Conservation (phyloP, 2,113 vertebrate genomes). For the Maccullochella peelii region DNA sequence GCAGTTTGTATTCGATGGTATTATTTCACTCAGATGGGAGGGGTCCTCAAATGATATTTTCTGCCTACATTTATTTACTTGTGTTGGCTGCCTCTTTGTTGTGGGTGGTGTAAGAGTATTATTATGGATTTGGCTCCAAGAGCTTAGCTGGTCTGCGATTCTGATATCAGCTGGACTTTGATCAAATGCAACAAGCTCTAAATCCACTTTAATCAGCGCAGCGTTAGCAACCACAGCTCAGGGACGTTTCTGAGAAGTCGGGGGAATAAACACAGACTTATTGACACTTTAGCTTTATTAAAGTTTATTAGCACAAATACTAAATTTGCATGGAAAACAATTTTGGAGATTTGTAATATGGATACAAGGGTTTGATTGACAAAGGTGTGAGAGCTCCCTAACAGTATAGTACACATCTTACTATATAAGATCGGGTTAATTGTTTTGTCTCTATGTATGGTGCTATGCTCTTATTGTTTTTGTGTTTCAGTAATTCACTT, state of each 20-base stretch:
- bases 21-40: slow-evolving; percentile 64
- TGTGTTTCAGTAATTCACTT: neutral
- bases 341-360: slow-evolving; percentile 36
- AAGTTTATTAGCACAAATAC: neutral
- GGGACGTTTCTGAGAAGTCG: slow-evolving; percentile 27
- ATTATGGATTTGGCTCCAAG: slow-evolving; percentile 71
- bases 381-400: neutral
- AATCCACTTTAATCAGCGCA: slow-evolving; percentile 77
- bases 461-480: neutral
- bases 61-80: slow-evolving; percentile 66
- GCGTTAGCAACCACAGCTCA: slow-evolving; percentile 42
- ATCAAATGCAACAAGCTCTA: slow-evolving; percentile 76
- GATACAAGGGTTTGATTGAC: slow-evolving; percentile 1
- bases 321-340: slow-evolving; percentile 16
- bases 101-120: slow-evolving; percentile 63
- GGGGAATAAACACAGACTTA: slow-evolving; percentile 28
- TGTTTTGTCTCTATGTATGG: neutral
- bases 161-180: slow-evolving; percentile 80
- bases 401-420: neutral
- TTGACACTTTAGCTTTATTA: neutral
- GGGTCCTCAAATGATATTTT: slow-evolving; percentile 59
- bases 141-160: slow-evolving; percentile 69
- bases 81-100: slow-evolving; percentile 64
- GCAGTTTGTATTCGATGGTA: slow-evolving; percentile 49
- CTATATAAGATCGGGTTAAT: neutral